phyloP scores from a whole-genome alignment of 2,113 vertebrate species.

The Malurus alboscapulatus region DNA sequence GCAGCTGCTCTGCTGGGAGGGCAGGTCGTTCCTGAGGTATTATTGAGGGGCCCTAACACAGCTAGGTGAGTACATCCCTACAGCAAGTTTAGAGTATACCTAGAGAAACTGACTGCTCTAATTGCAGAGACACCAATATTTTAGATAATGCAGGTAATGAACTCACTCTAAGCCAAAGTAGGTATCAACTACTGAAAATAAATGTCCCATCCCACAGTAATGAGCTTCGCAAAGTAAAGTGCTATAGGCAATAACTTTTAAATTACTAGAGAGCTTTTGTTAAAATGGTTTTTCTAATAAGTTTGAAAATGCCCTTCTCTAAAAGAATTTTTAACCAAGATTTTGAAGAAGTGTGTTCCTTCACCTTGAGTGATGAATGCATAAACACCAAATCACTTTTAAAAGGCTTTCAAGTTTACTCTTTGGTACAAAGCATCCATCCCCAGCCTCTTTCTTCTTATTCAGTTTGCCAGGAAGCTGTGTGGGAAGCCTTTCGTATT shows the following conservation, averaged over 20 bases:
- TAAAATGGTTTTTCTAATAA: not conserved
- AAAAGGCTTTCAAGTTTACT: not conserved
- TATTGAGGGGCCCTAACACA: not conserved
- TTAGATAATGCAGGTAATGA: slow-evolving; percentile 14
- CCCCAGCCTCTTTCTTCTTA: not conserved
- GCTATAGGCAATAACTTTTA: not conserved
- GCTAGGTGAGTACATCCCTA: not conserved
- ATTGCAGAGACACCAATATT: not conserved
- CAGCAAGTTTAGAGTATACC: not conserved
- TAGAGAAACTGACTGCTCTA: not conserved
- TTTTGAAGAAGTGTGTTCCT: not conserved
- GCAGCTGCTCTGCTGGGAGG: not conserved
- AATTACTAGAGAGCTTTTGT: not conserved
- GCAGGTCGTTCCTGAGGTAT: not conserved
- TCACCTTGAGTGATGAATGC: not conserved
- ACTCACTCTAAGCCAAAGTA: not conserved
- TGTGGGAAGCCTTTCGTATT: slow-evolving; percentile 93
- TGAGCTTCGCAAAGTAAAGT: not conserved
- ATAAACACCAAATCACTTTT: not conserved
- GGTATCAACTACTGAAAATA: not conserved
- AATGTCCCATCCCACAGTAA: not conserved
- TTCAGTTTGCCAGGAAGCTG: slow-evolving; percentile 93
- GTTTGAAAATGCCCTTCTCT: not conserved
- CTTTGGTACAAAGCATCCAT: not conserved
- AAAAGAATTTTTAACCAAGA: not conserved